Evolutionary conservation across 1,140 invertebrate species (phyloP).

Genomic region (Drosophila trapezifrons): DNA sequence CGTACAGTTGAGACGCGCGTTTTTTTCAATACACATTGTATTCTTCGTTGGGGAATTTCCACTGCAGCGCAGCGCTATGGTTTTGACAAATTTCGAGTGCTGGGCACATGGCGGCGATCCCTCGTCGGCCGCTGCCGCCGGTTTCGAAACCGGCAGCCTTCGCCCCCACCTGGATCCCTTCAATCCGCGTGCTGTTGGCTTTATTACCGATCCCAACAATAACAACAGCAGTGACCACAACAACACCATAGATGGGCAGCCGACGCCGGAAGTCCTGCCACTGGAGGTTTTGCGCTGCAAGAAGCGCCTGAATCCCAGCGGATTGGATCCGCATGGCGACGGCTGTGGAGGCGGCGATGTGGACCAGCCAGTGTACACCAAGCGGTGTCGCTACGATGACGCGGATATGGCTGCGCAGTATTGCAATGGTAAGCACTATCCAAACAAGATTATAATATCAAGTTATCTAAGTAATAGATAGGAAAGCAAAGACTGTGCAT

Average conservation of each 20-base stretch:
- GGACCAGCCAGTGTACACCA: constrained; percentile 61
- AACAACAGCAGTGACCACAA: constrained; percentile 58
- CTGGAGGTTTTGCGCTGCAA: constrained; percentile 61
- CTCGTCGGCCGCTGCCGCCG: constrained; percentile 31
- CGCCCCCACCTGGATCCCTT: constrained; percentile 66
- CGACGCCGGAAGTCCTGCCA: constrained; percentile 39
- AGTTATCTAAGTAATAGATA: background rate
- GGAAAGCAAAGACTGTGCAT: too few species aligned
- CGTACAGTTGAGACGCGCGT: constrained; percentile 39
- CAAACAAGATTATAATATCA: background rate
- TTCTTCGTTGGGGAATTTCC: constrained; percentile 74
- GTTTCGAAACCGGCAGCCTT: constrained; percentile 57
- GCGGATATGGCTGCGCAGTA: constrained; percentile 74
- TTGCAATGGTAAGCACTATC: constrained; percentile 70
- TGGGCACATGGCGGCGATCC: constrained; percentile 79
- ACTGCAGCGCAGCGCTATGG: constrained; percentile 61
- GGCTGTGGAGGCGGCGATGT: constrained; percentile 29
- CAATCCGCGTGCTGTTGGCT: constrained; percentile 72
- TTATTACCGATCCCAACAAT: constrained; percentile 59
- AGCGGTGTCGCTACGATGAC: constrained; percentile 78
- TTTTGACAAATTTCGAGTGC: constrained; percentile 82
- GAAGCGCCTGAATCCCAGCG: constrained; percentile 63
- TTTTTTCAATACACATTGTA: constrained; percentile 20
- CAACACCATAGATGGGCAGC: constrained; percentile 34
- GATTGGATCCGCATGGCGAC: constrained; percentile 7